These are phyloP conservation scores for Herpailurus yagouaroundi DNA, from an alignment of 2,113 vertebrate species.

Conservation along the genomic window DNA sequence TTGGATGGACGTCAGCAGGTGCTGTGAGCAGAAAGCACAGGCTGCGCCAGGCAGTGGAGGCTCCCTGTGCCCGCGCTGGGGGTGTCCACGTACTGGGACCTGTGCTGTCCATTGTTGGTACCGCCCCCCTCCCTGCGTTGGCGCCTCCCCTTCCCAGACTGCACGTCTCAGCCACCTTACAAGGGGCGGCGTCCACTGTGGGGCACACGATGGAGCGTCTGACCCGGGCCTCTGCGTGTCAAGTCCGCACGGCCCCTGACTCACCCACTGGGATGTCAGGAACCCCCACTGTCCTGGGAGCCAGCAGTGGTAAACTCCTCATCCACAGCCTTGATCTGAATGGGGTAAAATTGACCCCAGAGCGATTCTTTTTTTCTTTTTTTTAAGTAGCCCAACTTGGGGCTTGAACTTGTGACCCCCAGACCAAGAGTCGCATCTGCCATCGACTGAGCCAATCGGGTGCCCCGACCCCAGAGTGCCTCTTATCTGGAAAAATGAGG, in stretches of 20 bases:
- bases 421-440: background rate
- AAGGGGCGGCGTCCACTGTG: fast-evolving
- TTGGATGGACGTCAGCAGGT: background rate
- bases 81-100: fast-evolving
- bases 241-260: fast-evolving
- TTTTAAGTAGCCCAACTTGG: background rate
- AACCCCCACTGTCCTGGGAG: background rate
- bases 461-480: background rate
- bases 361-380: background rate
- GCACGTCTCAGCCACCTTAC: no score
- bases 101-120: fast-evolving
- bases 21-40: fast-evolving
- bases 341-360: background rate
- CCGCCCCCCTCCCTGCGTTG: no score
- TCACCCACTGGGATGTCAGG: background rate
- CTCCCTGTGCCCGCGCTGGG: background rate
- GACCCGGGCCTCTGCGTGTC: background rate
- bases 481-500: background rate
- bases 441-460: background rate
- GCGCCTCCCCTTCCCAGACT: background rate
- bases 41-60: background rate
- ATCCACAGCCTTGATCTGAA: background rate
- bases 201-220: fast-evolving
- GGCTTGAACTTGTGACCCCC: background rate
- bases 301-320: fast-evolving